Evolutionary conservation across 2,797 vertebrate genomes (phyloP).

Genomic region (Ctenopoma kingsleyae): DNA sequence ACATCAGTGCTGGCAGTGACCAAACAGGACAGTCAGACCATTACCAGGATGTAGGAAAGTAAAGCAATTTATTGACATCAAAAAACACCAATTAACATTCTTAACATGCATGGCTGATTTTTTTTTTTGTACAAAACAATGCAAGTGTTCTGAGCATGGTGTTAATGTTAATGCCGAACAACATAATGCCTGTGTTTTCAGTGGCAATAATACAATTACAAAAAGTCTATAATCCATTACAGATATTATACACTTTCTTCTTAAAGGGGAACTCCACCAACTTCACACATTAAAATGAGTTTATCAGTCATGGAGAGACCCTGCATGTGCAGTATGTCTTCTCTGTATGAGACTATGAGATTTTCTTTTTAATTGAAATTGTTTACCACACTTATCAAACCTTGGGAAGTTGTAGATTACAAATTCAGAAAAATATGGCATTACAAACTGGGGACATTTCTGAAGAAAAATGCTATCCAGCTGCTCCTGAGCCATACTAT

Average conservation of each 20-base stretch:
- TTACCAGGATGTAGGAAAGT: slow-evolving; percentile 74
- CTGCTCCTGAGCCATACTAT: background rate
- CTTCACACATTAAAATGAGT: background rate
- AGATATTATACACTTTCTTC: slow-evolving; percentile 14
- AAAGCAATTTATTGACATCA: slow-evolving; percentile 84
- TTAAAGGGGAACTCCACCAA: background rate
- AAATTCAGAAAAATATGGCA: accelerated
- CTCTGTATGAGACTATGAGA: too few species aligned
- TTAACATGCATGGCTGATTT: slow-evolving; percentile 80
- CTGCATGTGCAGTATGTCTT: background rate
- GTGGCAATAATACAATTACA: slow-evolving; percentile 43
- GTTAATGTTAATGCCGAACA: slow-evolving; percentile 54
- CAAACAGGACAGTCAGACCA: slow-evolving; percentile 42
- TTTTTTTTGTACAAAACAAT: slow-evolving; percentile 68
- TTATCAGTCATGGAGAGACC: background rate
- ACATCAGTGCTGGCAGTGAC: slow-evolving; percentile 1
- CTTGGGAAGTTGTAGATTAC: background rate
- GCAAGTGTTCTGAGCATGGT: slow-evolving; percentile 34
- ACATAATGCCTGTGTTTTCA: slow-evolving; percentile 32
- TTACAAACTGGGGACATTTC: background rate
- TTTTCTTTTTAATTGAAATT: background rate
- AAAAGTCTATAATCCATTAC: slow-evolving; percentile 26
- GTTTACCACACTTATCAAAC: background rate
- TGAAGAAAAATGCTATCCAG: background rate
- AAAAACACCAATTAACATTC: slow-evolving; percentile 79